Percentiles rank a stretch among this genome's conserved stretches.
Conservation (phyloP, 2,797 vertebrate species). For the Tapera naevia region DNA sequence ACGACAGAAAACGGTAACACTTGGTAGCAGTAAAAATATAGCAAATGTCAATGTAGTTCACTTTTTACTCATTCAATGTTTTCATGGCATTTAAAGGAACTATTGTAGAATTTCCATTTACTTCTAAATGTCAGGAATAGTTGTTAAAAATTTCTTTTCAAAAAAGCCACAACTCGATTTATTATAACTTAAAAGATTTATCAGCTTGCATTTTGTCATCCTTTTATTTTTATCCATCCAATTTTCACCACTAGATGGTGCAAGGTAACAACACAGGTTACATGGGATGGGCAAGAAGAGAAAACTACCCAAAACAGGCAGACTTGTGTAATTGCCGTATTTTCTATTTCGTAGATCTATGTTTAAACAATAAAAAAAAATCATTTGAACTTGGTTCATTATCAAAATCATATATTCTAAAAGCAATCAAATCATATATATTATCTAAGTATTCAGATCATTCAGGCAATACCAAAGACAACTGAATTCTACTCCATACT, state of each 20-base stretch:
- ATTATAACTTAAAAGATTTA: background rate
- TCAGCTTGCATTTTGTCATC: background rate
- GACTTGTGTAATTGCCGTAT: background rate
- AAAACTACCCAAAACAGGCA: background rate
- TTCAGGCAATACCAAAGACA: background rate
- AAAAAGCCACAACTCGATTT: background rate
- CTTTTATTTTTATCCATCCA: background rate
- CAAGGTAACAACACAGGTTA: background rate
- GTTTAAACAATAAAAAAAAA: background rate
- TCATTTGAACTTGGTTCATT: background rate
- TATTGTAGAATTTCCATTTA: background rate
- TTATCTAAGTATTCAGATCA: background rate
- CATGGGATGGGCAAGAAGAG: fast-evolving
- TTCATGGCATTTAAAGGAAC: background rate
- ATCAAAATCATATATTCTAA: background rate
- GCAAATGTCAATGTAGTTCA: background rate
- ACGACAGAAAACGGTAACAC: background rate
- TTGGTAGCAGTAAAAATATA: background rate
- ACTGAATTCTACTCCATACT: background rate
- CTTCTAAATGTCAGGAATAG: background rate
- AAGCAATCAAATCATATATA: background rate
- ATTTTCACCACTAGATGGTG: constrained; percentile 59
- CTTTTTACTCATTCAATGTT: background rate
- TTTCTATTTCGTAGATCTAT: background rate
- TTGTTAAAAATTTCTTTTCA: background rate